Evolutionary conservation across 2,113 vertebrate genomes (phyloP).

Genomic region (Saguinus imperator): DNA sequence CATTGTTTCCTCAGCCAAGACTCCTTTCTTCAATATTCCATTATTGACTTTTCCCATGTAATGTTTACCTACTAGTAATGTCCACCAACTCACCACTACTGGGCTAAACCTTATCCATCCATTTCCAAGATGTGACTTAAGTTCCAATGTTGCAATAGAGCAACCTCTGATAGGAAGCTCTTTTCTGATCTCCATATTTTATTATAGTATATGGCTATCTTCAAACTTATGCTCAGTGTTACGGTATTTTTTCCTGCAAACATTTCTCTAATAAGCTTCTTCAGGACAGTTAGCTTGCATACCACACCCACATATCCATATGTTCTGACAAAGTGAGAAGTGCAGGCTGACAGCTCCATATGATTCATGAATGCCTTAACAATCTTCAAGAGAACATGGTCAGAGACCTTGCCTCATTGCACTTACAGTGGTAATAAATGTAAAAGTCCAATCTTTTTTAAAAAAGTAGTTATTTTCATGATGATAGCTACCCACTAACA

Average conservation of each 20-base stretch:
- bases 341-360: not conserved
- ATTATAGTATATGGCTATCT: not conserved
- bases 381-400: not conserved
- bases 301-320: not conserved
- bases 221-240: not conserved
- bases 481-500: not conserved
- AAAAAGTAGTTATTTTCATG: not conserved
- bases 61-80: not conserved
- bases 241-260: not conserved
- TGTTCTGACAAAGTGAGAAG: not conserved
- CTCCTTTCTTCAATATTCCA: not conserved
- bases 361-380: not conserved
- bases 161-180: not conserved
- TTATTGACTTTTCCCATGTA: not conserved
- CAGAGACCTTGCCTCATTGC: not conserved
- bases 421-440: not conserved
- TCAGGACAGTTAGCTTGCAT: not conserved
- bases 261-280: not conserved
- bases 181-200: not conserved
- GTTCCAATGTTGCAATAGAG: not conserved
- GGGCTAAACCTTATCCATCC: not conserved
- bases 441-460: not conserved
- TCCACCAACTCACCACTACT: not conserved
- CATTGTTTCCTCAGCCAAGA: not conserved
- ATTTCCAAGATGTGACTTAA: not conserved